Evolutionary conservation across 2,113 vertebrate genomes (phyloP).

Genomic region (Varanus komodoensis): DNA sequence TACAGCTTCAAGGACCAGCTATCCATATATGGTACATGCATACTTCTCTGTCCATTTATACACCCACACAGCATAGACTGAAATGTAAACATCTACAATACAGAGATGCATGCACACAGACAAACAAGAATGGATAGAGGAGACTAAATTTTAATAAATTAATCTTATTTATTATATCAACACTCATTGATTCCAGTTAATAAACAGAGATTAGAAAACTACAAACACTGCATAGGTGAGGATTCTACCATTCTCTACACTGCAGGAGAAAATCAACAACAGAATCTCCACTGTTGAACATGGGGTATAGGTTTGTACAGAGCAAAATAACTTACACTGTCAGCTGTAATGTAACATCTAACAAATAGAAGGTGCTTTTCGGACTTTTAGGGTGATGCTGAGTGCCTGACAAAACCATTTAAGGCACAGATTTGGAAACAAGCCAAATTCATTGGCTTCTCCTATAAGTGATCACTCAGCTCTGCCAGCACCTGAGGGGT

Average conservation of each 20-base stretch:
- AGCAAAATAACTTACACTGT: not conserved
- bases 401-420: not conserved
- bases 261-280: not conserved
- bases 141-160: constrained; percentile 5
- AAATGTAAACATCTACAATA: not conserved
- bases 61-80: not conserved
- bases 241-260: not conserved
- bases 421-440: not conserved
- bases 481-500: not conserved
- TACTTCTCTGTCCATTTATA: not conserved
- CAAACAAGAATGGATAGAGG: not conserved
- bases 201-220: constrained; percentile 13
- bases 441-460: not conserved
- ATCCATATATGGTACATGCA: constrained; percentile 13
- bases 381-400: not conserved
- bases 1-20: not conserved
- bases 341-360: not conserved
- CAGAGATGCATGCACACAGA: not conserved
- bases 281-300: not conserved
- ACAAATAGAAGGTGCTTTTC: not conserved
- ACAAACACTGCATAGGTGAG: not conserved
- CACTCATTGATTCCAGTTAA: constrained; percentile 12
- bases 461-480: not conserved
- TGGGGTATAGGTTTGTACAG: not conserved
- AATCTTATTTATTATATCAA: constrained; percentile 27